Base-by-base conservation (phyloP, 53 echinoderm and acorn worm genomes). In the Astropecten irregularis region DNA sequence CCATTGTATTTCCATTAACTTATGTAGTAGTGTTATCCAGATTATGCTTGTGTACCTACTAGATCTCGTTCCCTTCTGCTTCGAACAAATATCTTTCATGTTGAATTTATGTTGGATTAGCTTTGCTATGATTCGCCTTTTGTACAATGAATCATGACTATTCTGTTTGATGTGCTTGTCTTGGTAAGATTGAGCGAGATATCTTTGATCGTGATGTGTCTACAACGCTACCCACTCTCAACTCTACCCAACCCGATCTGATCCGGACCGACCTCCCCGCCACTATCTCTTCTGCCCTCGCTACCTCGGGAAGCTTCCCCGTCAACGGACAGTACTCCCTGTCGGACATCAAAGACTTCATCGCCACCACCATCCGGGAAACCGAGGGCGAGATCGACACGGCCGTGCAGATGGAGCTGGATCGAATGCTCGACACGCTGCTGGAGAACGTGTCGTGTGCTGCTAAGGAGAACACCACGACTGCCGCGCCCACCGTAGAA, bases 301-400 rank as follows among this genome's bases (percentile, higher is more conserved):
- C 10, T 11, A 68, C 68, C 68, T 26, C 38, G 16, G 26, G 2
- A 15, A 25, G 73, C 19, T 4, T 29, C n/a, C n/a, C n/a, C n/a
- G n/a, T n/a, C n/a, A n/a, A n/a, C n/a, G n/a, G n/a, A n/a, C n/a
- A n/a, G n/a, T 42, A 42, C 56, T 39, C 57, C 30, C 49, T 65
- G 3, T 62, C 53, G 2, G 70, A 83, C 27, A 35, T 90, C 29
- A 90, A 82, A 50, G 26, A 74, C 2, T 55, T 59, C 48, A 54
- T 91, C 51, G 16, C 87, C 0, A 40, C 46, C 3, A 36, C 83
- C 3, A 76, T 91, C 23, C 22, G 19, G 11, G 53, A 69, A 7
- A 69, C 57, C 2, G 82, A 82, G 56, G 47, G 59, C 31, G 49
- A 68, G 11, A 62, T 67, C 2, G 69, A 82, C 49, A 74, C 6